Percentiles rank a stretch among this genome's conserved stretches.
phyloP scores from a whole-genome alignment of 2,113 vertebrate species.

The Cyanocitta stelleri region DNA sequence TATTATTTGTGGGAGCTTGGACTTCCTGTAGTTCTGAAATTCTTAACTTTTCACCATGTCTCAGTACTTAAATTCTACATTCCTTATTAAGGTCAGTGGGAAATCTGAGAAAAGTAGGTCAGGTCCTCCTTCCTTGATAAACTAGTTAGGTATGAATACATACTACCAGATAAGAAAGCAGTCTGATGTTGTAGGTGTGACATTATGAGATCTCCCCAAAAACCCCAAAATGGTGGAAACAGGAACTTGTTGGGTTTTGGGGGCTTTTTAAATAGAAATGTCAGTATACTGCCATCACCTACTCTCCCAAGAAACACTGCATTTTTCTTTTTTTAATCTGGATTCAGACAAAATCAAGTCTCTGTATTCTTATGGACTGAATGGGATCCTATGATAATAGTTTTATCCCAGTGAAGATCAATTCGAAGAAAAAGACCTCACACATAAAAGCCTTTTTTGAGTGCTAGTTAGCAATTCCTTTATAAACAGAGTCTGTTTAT shows the following conservation, averaged over 20 bases:
- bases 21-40: background rate
- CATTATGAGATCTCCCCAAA: background rate
- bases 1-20: background rate
- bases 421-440: background rate
- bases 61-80: background rate
- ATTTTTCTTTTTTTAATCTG: background rate
- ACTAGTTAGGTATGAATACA: background rate
- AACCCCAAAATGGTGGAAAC: background rate
- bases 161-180: background rate
- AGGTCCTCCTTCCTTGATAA: background rate
- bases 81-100: background rate
- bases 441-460: background rate
- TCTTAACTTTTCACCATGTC: background rate
- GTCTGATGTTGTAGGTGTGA: background rate
- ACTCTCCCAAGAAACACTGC: background rate
- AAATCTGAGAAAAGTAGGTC: background rate
- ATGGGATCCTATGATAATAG: background rate
- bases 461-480: background rate
- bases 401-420: background rate
- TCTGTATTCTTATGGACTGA: background rate
- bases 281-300: background rate
- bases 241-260: background rate
- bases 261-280: background rate
- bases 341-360: background rate
- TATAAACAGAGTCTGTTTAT: constrained; percentile 32